Conservation (phyloP, 2,797 vertebrate genomes). For the Champsocephalus gunnari region DNA sequence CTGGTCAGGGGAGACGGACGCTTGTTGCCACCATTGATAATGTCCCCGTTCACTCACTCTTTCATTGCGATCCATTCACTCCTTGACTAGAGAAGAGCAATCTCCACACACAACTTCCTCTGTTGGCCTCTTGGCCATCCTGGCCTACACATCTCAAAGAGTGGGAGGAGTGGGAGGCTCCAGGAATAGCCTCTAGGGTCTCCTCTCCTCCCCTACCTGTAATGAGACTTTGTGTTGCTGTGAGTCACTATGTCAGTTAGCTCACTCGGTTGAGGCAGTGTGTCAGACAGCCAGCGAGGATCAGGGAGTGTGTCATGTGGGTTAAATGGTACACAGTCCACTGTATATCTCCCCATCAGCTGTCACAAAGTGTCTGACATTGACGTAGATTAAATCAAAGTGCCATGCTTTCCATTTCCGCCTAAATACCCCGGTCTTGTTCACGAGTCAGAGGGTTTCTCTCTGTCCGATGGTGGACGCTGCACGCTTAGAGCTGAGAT, state of each 20-base stretch:
- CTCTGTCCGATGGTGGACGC: conserved; percentile 33
- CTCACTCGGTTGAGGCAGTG: conserved; percentile 41
- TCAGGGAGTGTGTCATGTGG: conserved; percentile 73
- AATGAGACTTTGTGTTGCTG: conserved; percentile 72
- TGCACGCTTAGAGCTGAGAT: conserved; percentile 53
- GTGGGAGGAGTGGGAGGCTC: conserved; percentile 1
- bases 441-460: conserved; percentile 64
- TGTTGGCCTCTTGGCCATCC: conserved; percentile 40
- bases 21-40: conserved; percentile 54
- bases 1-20: conserved; percentile 35
- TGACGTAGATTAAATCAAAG: conserved; percentile 77
- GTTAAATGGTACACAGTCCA: conserved; percentile 79
- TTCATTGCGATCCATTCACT: conserved; percentile 46
- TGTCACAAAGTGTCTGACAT: conserved; percentile 73
- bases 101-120: conserved; percentile 26
- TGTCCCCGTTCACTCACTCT: conserved; percentile 35
- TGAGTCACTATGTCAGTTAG: conserved; percentile 71
- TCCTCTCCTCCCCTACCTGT: conserved; percentile 50
- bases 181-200: conserved; percentile 28
- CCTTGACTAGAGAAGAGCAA: conserved; percentile 8
- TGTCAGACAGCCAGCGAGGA: conserved; percentile 66
- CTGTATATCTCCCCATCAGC: conserved; percentile 75
- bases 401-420: conserved; percentile 34
- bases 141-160: conserved; percentile 11
- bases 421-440: conserved; percentile 57